Evolutionary conservation across 2,797 vertebrate genomes (phyloP).

Genomic region (Garrulus glandarius): DNA sequence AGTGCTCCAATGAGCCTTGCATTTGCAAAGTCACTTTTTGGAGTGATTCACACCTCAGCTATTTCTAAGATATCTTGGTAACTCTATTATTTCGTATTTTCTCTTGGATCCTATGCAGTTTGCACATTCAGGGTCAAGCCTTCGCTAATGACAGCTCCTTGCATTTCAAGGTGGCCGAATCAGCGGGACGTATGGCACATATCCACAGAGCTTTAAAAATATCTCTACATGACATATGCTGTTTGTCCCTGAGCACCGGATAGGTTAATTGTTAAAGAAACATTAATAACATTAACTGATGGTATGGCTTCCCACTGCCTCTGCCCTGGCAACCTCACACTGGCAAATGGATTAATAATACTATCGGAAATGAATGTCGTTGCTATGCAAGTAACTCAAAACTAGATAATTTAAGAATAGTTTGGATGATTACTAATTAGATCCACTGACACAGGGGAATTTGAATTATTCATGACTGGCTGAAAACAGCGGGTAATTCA

Average conservation of each 20-base stretch:
- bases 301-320: constrained; percentile 43
- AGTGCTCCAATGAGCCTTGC: not conserved
- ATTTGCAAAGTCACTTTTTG: constrained; percentile 5
- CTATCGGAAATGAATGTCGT: constrained; percentile 71
- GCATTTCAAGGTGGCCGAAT: constrained; percentile 14
- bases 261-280: constrained; percentile 66
- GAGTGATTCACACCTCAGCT: not conserved
- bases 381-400: constrained; percentile 71
- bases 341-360: constrained; percentile 76
- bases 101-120: not conserved
- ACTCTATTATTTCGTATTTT: constrained; percentile 29
- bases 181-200: not conserved
- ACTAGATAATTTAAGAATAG: constrained; percentile 79
- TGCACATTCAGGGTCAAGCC: constrained; percentile 16
- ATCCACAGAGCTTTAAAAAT: constrained; percentile 61
- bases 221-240: constrained; percentile 39
- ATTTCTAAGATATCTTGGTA: not conserved
- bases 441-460: constrained; percentile 64
- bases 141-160: constrained; percentile 5
- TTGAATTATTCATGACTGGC: constrained; percentile 81
- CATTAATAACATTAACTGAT: constrained; percentile 61
- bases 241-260: constrained; percentile 48
- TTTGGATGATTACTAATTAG: constrained; percentile 81
- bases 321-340: constrained; percentile 44
- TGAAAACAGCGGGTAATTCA: constrained; percentile 74